Base-by-base conservation (phyloP, 2,888 invertebrate genomes). In the Oasisia sp. region DNA sequence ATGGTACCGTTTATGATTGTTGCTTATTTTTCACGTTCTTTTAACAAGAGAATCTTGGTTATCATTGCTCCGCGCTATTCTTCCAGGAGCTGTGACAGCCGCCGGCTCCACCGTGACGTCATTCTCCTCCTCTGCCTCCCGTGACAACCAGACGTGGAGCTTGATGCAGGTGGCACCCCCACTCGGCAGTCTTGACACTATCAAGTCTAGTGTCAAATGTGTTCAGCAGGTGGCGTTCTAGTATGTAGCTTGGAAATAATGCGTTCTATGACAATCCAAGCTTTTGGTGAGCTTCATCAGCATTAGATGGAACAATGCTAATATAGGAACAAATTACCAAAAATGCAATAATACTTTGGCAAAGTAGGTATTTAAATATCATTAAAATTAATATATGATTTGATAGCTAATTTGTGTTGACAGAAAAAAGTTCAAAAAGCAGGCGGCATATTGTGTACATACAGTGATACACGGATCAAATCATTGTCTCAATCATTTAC, bases 131-230 rank as follows among this genome's bases (percentile, higher is more conserved):
- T 74, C 74, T 19, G 74, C 74, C 27, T n/a, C 74, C 3, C 7
- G 4, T n/a, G 74, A 74, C 74, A 74, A 74, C 74, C 74, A 27
- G 7, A 74, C 19, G 19, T 74, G 74, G 74, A 74, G 74, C 74
- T n/a, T 74, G 74, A 74, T 74, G 74, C 74, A 74, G 74, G 74
- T 74, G 74, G 74, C 74, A 5, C 74, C 74, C 74, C 74, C 74
- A 27, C 74, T 74, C 74, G 7, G 74, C 74, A 74, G 74, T 74
- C 74, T 74, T n/a, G 74, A 74, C n/a, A 74, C 74, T 27, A 74
- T 74, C n/a, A 74, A 74, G 74, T 74, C 74, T 74, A 74, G 74
- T 74, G 74, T 74, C 74, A 74, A 74, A 74, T 74, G 74, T 74
- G 74, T 74, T 74, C 74, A 74, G 74, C 74, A 74, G 74, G 74